phyloP scores from a whole-genome alignment of 2,888 invertebrate species.

The Ceriagrion tenellum region DNA sequence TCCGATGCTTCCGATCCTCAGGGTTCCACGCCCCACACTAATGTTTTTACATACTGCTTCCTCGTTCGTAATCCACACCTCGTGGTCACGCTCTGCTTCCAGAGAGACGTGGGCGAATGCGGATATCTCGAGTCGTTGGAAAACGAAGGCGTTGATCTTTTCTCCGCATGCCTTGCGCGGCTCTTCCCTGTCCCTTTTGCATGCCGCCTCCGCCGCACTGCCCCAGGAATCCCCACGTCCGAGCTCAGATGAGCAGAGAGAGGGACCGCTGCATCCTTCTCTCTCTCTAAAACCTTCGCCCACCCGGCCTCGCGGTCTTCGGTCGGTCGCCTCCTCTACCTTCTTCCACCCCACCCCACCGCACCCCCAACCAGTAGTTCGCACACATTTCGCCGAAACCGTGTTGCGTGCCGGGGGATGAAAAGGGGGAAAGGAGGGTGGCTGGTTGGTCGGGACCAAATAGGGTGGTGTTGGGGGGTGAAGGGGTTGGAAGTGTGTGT shows the following conservation, averaged over 20 bases:
- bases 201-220: background rate
- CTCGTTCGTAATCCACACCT: too few species aligned
- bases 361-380: too few species aligned
- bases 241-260: background rate
- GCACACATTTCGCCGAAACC: constrained; percentile 36
- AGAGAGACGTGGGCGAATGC: background rate
- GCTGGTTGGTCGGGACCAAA: background rate
- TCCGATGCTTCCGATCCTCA: too few species aligned
- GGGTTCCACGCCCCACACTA: too few species aligned
- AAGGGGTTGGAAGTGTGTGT: background rate
- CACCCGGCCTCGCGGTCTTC: background rate
- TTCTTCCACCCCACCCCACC: background rate
- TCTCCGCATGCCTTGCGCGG: background rate
- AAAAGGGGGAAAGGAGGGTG: background rate
- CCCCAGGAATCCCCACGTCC: background rate
- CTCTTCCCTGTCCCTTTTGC: background rate
- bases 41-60: too few species aligned
- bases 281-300: background rate
- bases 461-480: background rate
- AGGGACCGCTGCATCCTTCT: too few species aligned
- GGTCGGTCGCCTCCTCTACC: background rate
- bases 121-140: background rate
- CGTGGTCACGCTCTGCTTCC: background rate
- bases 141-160: background rate
- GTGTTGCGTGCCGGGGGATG: background rate